These are phyloP conservation scores for Hyphantria cunea DNA, from an alignment of 1,140 invertebrate genomes.

Conservation along the genomic window DNA sequence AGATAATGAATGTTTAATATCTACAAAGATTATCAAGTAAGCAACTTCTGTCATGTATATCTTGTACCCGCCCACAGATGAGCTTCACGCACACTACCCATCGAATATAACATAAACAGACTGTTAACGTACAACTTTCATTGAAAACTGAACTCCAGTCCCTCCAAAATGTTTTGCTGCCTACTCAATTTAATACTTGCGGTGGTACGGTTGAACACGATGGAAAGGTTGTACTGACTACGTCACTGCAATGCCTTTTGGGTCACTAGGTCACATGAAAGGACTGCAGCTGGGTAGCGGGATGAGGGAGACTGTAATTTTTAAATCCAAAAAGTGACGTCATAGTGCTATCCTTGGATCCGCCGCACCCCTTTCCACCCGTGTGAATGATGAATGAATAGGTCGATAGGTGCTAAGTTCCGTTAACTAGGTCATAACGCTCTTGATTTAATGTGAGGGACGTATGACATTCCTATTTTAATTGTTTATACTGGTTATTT, in stretches of 20 bases:
- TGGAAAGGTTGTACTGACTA: constrained; percentile 73
- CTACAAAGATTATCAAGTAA: no score
- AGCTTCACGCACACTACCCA: no score
- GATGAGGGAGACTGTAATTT: constrained; percentile 57
- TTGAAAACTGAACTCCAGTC: constrained; percentile 59
- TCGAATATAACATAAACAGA: no score
- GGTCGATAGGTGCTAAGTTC: constrained; percentile 51
- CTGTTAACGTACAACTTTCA: constrained; percentile 49
- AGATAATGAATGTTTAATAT: no score
- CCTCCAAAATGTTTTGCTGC: constrained; percentile 39
- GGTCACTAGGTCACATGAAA: constrained; percentile 75
- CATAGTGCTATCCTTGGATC: constrained; percentile 66
- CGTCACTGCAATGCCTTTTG: constrained; percentile 70
- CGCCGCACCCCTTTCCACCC: constrained; percentile 43
- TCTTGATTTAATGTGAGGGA: constrained; percentile 8
- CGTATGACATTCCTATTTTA: no score
- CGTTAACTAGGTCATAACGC: constrained; percentile 50
- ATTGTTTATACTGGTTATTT: no score
- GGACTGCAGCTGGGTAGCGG: constrained; percentile 55
- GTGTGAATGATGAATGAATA: constrained; percentile 73
- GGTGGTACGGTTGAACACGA: constrained; percentile 7
- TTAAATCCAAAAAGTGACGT: constrained; percentile 70
- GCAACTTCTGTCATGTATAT: no score
- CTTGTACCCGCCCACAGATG: no score
- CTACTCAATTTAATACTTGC: constrained; percentile 8